A percentile compares a stretch with the other conserved stretches of the same genome.
phyloP scores from a whole-genome alignment of 2,888 invertebrate genomes.

The Protula sp. region DNA sequence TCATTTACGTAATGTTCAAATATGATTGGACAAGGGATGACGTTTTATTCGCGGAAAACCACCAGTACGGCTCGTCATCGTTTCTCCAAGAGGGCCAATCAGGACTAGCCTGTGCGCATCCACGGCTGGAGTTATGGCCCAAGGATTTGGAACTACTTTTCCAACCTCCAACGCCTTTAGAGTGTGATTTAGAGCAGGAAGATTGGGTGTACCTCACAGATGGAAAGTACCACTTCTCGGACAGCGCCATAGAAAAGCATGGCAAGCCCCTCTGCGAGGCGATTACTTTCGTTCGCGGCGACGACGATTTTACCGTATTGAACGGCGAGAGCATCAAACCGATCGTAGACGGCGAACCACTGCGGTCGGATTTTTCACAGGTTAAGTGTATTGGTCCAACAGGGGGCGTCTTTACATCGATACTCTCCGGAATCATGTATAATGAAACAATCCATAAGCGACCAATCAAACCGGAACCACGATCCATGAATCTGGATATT shows the following conservation, averaged over 20 bases:
- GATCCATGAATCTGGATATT: slow-evolving; percentile 16
- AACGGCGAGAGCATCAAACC: background rate
- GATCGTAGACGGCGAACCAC: slow-evolving; percentile 7
- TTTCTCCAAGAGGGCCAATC: background rate
- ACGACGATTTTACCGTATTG: slow-evolving; percentile 8
- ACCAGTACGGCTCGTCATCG: no score
- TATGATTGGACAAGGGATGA: no score
- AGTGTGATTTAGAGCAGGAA: slow-evolving; percentile 59
- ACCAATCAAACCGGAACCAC: background rate
- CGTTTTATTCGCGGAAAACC: no score
- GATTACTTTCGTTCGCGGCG: slow-evolving; percentile 1
- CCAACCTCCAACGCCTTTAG: slow-evolving; percentile 61
- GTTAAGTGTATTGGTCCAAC: slow-evolving; percentile 25
- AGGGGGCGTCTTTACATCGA: slow-evolving; percentile 61
- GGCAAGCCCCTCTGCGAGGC: slow-evolving; percentile 56
- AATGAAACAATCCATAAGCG: background rate
- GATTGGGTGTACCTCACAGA: slow-evolving; percentile 79
- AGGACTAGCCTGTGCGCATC: slow-evolving; percentile 61
- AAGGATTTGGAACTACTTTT: slow-evolving; percentile 72
- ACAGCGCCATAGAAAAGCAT: slow-evolving; percentile 53
- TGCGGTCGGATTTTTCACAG: slow-evolving; percentile 16
- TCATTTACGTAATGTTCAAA: no score
- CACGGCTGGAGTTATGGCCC: slow-evolving; percentile 64
- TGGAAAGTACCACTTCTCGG: slow-evolving; percentile 59
- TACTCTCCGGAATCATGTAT: slow-evolving; percentile 60